phyloP scores from a whole-genome alignment of 2,113 vertebrate genomes.

The Naja naja region DNA sequence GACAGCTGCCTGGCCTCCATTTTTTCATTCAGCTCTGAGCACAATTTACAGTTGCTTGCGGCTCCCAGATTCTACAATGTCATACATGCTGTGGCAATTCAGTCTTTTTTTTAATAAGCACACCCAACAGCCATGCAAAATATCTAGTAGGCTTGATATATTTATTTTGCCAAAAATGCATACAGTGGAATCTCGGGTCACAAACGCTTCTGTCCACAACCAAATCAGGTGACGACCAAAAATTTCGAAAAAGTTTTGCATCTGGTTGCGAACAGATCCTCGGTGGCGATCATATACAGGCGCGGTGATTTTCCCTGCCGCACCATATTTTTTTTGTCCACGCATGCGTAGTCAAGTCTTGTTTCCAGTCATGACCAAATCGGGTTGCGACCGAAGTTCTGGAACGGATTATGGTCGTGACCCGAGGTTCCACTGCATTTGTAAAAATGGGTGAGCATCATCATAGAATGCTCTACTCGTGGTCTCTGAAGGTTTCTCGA shows the following conservation, averaged over 20 bases:
- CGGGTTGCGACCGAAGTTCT: too few species aligned
- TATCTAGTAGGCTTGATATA: background rate
- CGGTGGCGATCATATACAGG: too few species aligned
- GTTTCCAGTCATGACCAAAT: too few species aligned
- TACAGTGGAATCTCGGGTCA: too few species aligned
- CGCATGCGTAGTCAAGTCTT: too few species aligned
- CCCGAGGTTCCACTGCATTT: background rate
- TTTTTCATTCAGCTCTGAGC: background rate
- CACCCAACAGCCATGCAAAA: background rate
- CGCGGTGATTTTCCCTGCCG: too few species aligned
- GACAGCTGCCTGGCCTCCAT: background rate
- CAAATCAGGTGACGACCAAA: too few species aligned
- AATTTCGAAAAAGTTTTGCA: too few species aligned
- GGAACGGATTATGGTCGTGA: too few species aligned
- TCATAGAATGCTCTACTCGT: background rate
- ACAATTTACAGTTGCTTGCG: background rate
- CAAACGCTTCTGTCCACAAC: too few species aligned
- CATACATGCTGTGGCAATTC: background rate
- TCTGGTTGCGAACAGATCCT: too few species aligned
- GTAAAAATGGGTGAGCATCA: background rate
- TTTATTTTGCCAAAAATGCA: background rate
- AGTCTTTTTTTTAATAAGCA: background rate
- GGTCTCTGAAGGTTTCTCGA: background rate
- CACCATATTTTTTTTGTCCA: too few species aligned
- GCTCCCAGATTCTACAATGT: background rate